Percentiles rank a stretch among this genome's conserved stretches.
Evolutionary conservation across 2,888 invertebrate species (phyloP).

Genomic region (Drosophila aldrichi): DNA sequence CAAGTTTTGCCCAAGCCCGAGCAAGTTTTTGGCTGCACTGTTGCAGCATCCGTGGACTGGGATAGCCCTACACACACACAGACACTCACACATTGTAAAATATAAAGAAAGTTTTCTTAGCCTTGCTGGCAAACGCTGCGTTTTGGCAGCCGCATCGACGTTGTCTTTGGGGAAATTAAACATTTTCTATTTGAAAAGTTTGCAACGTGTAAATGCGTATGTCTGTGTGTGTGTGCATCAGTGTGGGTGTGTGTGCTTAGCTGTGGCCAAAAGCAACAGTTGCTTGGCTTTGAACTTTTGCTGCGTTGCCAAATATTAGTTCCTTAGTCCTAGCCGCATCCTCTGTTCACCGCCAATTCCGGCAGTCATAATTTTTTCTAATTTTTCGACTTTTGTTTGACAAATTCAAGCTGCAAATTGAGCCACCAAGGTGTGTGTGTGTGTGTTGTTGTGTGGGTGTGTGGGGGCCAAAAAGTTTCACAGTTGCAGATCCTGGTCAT

Average conservation of each 20-base stretch:
- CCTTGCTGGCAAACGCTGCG: slow-evolving; percentile 64
- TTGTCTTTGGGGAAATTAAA: slow-evolving; percentile 83
- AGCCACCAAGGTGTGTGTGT: slow-evolving; percentile 10
- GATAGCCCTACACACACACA: slow-evolving; percentile 18
- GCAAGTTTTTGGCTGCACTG: slow-evolving; percentile 71
- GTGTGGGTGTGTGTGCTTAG: slow-evolving; percentile 12
- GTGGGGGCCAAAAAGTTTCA: slow-evolving; percentile 10
- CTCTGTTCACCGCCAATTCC: slow-evolving; percentile 62
- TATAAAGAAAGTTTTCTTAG: slow-evolving; percentile 69
- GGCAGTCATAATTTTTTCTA: slow-evolving; percentile 72
- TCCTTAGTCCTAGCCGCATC: slow-evolving; percentile 35
- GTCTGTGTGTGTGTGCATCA: slow-evolving; percentile 6
- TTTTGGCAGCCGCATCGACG: slow-evolving; percentile 65
- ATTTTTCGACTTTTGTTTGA: slow-evolving; percentile 60
- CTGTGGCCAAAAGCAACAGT: slow-evolving; percentile 64
- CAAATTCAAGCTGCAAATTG: slow-evolving; percentile 65
- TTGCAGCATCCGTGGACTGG: slow-evolving; percentile 50
- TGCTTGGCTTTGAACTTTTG: slow-evolving; percentile 58
- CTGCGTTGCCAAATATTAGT: slow-evolving; percentile 49
- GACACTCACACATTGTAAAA: slow-evolving; percentile 45
- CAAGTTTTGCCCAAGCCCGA: slow-evolving; percentile 51
- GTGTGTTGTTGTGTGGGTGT: background rate
- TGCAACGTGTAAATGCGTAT: slow-evolving; percentile 47
- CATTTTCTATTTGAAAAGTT: slow-evolving; percentile 82
- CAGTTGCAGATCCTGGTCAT: slow-evolving; percentile 15